phyloP scores from a whole-genome alignment of 2,888 invertebrate genomes.

The Patella caerulea region DNA sequence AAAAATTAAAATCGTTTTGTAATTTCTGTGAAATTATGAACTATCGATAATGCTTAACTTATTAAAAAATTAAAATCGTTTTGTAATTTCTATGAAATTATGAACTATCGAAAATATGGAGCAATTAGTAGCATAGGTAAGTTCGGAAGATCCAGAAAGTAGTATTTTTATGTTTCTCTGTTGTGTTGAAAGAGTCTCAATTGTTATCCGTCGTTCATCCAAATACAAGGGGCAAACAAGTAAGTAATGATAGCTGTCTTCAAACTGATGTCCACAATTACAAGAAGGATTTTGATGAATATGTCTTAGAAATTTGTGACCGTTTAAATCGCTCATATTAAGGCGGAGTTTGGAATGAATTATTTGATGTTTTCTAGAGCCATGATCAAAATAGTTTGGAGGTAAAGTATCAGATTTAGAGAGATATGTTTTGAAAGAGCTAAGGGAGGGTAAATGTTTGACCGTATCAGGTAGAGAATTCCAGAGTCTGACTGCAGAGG shows the following conservation, averaged over 20 bases:
- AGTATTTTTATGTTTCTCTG: no score
- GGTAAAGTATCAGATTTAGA: background rate
- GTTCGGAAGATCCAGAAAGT: no score
- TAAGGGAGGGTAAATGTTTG: background rate
- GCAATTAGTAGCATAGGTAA: no score
- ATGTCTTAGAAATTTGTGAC: conserved; percentile 4
- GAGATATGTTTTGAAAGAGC: background rate
- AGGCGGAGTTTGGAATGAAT: background rate
- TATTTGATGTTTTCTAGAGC: background rate
- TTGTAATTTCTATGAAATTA: no score
- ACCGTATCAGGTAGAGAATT: background rate
- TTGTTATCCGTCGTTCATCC: background rate
- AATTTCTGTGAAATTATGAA: no score
- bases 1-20: no score
- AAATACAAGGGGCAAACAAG: no score
- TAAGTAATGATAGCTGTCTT: background rate
- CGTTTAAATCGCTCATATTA: background rate
- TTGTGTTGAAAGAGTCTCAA: no score
- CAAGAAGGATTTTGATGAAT: background rate
- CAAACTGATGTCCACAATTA: background rate
- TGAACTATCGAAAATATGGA: no score
- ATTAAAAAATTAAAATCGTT: no score
- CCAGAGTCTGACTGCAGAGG: background rate
- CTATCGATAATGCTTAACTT: no score
- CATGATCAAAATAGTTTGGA: background rate